phyloP scores from a whole-genome alignment of 2,888 invertebrate species.

The Copidosoma aretas region DNA sequence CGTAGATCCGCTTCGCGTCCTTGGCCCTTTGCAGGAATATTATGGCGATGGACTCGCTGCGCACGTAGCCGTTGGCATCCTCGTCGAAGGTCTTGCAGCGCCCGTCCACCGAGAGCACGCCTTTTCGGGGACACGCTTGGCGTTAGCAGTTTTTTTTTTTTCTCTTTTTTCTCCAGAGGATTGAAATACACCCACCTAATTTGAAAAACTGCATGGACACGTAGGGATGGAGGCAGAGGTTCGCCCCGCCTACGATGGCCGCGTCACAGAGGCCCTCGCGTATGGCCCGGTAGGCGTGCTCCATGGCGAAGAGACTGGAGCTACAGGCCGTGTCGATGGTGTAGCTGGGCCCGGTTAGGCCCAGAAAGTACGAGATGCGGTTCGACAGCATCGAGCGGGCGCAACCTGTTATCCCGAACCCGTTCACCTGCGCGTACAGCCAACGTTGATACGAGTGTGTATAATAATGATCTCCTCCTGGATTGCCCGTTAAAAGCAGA shows the following conservation, averaged over 20 bases:
- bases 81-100: slow-evolving; percentile 89
- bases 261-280: slow-evolving; percentile 82
- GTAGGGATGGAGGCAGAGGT: slow-evolving; percentile 84
- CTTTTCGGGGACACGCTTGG: slow-evolving; percentile 49
- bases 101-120: slow-evolving; percentile 81
- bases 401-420: slow-evolving; percentile 76
- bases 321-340: slow-evolving; percentile 93
- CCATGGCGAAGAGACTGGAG: slow-evolving; percentile 85
- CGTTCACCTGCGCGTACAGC: slow-evolving; percentile 58
- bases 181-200: slow-evolving; percentile 58
- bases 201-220: slow-evolving; percentile 83
- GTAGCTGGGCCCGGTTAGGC: slow-evolving; percentile 86
- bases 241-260: slow-evolving; percentile 87
- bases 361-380: slow-evolving; percentile 84
- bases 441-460: too few species aligned
- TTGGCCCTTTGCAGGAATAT: slow-evolving; percentile 73
- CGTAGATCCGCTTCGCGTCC: slow-evolving; percentile 62
- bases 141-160: neutral
- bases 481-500: too few species aligned
- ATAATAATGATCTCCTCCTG: too few species aligned
- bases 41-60: slow-evolving; percentile 77
- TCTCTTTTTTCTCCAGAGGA: neutral
- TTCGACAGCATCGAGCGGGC: slow-evolving; percentile 92
- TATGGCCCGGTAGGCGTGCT: slow-evolving; percentile 79
- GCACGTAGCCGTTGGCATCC: slow-evolving; percentile 77